A percentile compares a stretch with the other conserved stretches of the same genome.
Evolutionary conservation across 2,888 invertebrate genomes (phyloP).

Genomic region (Agriopis marginaria): DNA sequence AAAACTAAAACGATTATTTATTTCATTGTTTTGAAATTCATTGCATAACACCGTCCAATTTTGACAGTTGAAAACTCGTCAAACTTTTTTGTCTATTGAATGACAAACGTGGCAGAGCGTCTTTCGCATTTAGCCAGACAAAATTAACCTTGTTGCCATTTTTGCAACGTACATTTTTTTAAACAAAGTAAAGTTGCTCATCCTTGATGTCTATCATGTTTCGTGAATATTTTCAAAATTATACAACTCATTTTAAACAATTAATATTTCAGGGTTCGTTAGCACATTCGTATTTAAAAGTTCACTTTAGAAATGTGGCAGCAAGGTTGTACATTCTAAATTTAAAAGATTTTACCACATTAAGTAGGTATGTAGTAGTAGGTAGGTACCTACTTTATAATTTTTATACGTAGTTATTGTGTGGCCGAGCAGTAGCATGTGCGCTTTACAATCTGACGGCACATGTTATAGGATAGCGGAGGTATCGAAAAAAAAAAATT

Average conservation of each 20-base stretch:
- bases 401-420: no score
- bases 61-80: slow-evolving; percentile 5
- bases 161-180: not conserved
- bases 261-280: slow-evolving; percentile 20
- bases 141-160: not conserved
- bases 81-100: not conserved
- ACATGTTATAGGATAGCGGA: no score
- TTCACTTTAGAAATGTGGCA: not conserved
- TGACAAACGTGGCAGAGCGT: not conserved
- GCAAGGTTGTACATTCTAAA: slow-evolving; percentile 1
- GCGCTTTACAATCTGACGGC: no score
- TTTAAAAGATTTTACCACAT: not conserved
- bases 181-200: slow-evolving; percentile 19
- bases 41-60: slow-evolving; percentile 1
- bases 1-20: not conserved
- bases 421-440: no score
- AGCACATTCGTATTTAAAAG: slow-evolving; percentile 2
- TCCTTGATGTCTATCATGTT: slow-evolving; percentile 29
- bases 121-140: slow-evolving; percentile 5
- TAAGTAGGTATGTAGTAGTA: no score
- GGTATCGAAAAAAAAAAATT: no score
- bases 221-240: slow-evolving; percentile 4
- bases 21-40: not conserved
- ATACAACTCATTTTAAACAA: slow-evolving; percentile 9
- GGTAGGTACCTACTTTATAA: no score